Evolutionary conservation across 2,113 vertebrate species (phyloP), one percentile per base, ranked within the genome.

Genomic region (Ranitomeya variabilis): DNA sequence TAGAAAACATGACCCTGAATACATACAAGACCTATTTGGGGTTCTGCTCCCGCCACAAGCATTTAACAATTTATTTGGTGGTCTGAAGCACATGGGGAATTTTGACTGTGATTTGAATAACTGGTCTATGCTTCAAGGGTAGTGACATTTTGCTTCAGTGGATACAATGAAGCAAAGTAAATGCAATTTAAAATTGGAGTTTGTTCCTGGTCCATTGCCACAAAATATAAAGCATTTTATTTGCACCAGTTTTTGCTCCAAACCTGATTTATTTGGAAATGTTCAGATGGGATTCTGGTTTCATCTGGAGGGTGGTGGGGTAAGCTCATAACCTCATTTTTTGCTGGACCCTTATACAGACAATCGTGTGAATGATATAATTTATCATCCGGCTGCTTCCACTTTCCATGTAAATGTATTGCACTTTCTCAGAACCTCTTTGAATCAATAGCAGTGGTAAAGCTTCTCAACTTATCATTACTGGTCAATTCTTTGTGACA

Each of bases 331-430:
- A 83, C 80, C 26, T 66, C 37, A 73, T 88, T 55, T 55, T 83
- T 66, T 82, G 19, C 82, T 84, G 69, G 87, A 71, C 71, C 71
- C 76, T 54, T 66, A 64, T 74, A 76, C 37, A 86, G 51, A 84
- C 64, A 84, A 79, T 66, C 26, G 76, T 45, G 45, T 77, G 87
- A 88, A 66, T 88, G 87, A 88, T 88, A 76, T 84, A 66, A 88
- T 88, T 88, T 88, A 74, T 88, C 87, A 88, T 88, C n/a, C 73
- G 87, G 74, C 87, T 83, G 87, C 80, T 88, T 88, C 87, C 87
- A 88, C 87, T 88, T 88, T 88, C 87, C 87, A 88, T 88, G 81
- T 88, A 88, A 88, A 88, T 88, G 87, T 64, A 83, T 71, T 88
- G 71, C 51, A 66, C 59, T 76, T 83, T 88, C 81, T 84, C 51